Evolutionary conservation across 2,888 invertebrate species (phyloP).

Genomic region (Oligia latruncula): DNA sequence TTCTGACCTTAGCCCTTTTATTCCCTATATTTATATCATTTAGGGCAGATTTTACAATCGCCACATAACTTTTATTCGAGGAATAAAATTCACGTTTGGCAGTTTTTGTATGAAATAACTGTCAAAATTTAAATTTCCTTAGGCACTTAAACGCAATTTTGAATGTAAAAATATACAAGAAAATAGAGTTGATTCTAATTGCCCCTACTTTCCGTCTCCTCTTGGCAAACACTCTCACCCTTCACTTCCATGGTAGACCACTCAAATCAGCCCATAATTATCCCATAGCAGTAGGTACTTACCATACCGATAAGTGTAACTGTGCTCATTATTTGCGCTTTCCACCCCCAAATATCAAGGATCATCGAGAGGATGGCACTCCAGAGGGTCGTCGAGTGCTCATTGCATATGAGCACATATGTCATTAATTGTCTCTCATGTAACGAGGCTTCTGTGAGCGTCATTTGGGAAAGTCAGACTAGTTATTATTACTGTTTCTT

Average conservation of each 20-base stretch:
- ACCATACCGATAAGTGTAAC: slow-evolving; percentile 38
- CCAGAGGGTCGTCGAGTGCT: slow-evolving; percentile 32
- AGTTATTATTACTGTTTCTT: background rate
- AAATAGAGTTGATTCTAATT: background rate
- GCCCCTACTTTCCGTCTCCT: background rate
- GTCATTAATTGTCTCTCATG: slow-evolving; percentile 50
- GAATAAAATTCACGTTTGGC: no score
- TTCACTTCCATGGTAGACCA: background rate
- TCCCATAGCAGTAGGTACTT: background rate
- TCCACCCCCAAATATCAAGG: slow-evolving; percentile 58
- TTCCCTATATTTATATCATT: no score
- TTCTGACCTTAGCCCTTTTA: no score
- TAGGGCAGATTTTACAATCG: no score
- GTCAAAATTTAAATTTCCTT: no score
- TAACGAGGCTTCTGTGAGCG: slow-evolving; percentile 18
- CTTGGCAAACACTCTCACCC: background rate
- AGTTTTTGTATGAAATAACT: no score
- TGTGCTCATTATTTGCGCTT: slow-evolving; percentile 62
- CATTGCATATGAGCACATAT: slow-evolving; percentile 37
- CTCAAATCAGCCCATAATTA: background rate
- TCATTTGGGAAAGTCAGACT: background rate
- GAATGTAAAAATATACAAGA: background rate
- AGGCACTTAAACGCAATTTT: background rate
- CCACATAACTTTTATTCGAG: no score
- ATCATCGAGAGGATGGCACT: slow-evolving; percentile 55